Evolutionary conservation across 1,140 invertebrate genomes (phyloP), one percentile per base, ranked within the genome.

Genomic region (Drosophila burlai): DNA sequence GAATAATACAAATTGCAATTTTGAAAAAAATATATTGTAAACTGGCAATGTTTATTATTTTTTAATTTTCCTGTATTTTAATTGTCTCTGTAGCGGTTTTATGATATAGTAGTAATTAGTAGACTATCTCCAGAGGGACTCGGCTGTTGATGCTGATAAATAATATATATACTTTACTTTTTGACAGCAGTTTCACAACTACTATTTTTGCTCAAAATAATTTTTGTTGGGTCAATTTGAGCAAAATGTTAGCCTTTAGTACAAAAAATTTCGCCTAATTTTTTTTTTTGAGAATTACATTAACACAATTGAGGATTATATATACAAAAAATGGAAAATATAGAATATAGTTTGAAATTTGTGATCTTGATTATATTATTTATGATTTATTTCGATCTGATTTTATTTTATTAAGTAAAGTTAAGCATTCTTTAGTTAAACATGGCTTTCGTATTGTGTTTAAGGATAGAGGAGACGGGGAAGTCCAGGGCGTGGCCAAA

Each of bases 401-500:
- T 13, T n/a, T n/a, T 31, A 11, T 50, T 1, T 29, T 50, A 13
- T 18, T 52, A 4, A 34, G 34, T 21, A 11, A 4, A 18, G n/a
- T 45, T 45, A 45, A 18, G n/a, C 4, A 11, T 4, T 47, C 21
- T 47, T 24, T 13, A 36, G 38, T 24, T 21, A 16, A 21, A 54
- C 52, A 16, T 24, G n/a, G n/a, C 1, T 9, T 43, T 18, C 3
- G 50, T 34, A 21, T 13, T 52, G n/a, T 8, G n/a, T 18, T 52
- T 34, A 52, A 18, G 29, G 11, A 52, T 5, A 31, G 16, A 52
- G 16, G 10, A 31, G 47, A 52, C 10, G 24, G 24, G 10, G 18
- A 2, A 47, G 34, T 18, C 31, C 7, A 38, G 34, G 52, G 52
- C 52, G 52, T 55, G 52, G 18, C 52, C 18, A 55, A 38, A 15